Evolutionary conservation across 1,140 invertebrate species (phyloP), one percentile per base, ranked within the genome.

Genomic region (Lucilia cuprina): DNA sequence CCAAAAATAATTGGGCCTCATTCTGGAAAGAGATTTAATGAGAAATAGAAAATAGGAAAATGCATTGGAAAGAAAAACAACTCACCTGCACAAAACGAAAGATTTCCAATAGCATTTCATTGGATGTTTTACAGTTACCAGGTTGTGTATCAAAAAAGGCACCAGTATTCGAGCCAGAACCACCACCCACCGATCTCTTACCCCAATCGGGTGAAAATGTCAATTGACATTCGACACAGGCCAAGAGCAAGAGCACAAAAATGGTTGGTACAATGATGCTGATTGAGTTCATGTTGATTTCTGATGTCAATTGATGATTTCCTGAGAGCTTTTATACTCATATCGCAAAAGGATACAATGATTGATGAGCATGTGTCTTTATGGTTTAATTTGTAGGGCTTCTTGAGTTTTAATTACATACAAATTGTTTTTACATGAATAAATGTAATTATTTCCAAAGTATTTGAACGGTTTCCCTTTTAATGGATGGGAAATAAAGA

Each of bases 131-230:
- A 84, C 89, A 90, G 80, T 88, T 90, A 55, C 86, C 86, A 3
- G 86, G 86, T 34, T 85, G 85, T 0, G 86, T 17, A 34, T 89
- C 87, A 75, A 89, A 90, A 78, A 89, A 90, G 55, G 86, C 83
- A n/a, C 85, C 82, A 41, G 84, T 86, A 14, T 65, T 85, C 4
- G 85, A 35, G 14, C 85, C 84, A 9, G 84, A 85, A 41, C 84
- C 87, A 3, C 86, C 86, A 3, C 86, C 86, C 13, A 85, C 85
- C 14, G 89, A 89, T 7, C 91, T 86, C 82, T 91, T 91, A 41
- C 91, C 91, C 91, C 91, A 91, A 25, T 87, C 88, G 25, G 91
- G 89, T 3, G 91, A 90, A 85, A 91, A 91, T 47, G 91, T 91
- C 70, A 91, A 55, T 88, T 90, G 89, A 82, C 88, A 86, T 21